phyloP scores from a whole-genome alignment of 2,113 vertebrate species.

The Elaphurus davidianus region DNA sequence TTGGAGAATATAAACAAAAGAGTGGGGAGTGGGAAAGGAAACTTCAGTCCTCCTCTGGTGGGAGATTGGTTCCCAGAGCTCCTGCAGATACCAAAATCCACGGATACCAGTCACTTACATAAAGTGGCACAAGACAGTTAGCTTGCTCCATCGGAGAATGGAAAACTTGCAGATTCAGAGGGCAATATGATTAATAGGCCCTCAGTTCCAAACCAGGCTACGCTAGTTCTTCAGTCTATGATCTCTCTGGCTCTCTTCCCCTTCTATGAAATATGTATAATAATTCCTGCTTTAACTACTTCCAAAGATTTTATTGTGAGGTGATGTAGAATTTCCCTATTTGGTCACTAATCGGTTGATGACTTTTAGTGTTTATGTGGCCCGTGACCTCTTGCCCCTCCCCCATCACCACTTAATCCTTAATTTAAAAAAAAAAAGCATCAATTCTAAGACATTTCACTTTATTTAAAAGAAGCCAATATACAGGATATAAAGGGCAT shows the following conservation, averaged over 20 bases:
- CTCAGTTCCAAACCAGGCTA: neutral
- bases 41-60: neutral
- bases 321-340: neutral
- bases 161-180: neutral
- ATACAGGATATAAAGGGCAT: constrained; percentile 87
- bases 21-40: neutral
- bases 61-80: neutral
- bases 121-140: neutral
- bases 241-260: neutral
- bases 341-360: neutral
- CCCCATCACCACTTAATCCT: neutral
- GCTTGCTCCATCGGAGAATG: neutral
- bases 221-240: neutral
- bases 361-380: neutral
- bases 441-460: constrained; percentile 73
- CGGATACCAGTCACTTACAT: neutral
- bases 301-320: neutral
- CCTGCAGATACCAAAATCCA: neutral
- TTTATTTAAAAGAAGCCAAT: constrained; percentile 84
- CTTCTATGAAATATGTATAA: neutral
- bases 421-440: neutral
- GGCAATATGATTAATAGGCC: neutral
- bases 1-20: neutral
- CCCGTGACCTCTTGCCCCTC: neutral
- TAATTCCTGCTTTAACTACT: neutral